These are phyloP conservation scores for Chrysogorgia sp. DNA, from an alignment of 92 coral and sea anemone species.

Conservation along the genomic window DNA sequence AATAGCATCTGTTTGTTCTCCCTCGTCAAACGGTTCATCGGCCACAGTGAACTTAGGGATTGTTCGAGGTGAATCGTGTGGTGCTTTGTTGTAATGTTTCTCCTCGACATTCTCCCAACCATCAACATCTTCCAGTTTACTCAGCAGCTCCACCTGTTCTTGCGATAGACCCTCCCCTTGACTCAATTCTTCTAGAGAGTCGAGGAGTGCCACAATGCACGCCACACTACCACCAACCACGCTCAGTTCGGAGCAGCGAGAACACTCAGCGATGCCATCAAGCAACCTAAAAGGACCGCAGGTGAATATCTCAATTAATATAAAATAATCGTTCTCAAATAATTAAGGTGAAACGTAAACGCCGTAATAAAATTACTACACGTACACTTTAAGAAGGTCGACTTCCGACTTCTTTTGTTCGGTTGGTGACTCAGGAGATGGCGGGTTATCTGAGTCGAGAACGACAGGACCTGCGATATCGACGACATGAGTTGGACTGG, in stretches of 20 bases:
- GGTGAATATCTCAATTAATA: too few species aligned
- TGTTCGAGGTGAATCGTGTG: constrained; percentile 78
- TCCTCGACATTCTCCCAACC: constrained; percentile 84
- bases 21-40: constrained; percentile 71
- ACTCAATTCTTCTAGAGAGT: constrained; percentile 92
- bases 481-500: constrained; percentile 87
- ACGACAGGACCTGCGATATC: constrained; percentile 96
- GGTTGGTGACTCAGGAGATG: constrained; percentile 98
- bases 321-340: too few species aligned
- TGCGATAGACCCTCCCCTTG: constrained; percentile 94
- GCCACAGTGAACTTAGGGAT: constrained; percentile 76
- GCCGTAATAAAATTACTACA: background rate
- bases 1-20: constrained; percentile 49
- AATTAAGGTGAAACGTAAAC: too few species aligned
- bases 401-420: constrained; percentile 95
- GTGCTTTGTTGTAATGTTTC: constrained; percentile 25
- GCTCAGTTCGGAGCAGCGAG: constrained; percentile 86
- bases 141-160: constrained; percentile 88
- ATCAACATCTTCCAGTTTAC: constrained; percentile 80
- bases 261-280: constrained; percentile 95
- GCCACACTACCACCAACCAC: constrained; percentile 99
- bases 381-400: constrained; percentile 92
- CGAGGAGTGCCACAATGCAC: constrained; percentile 94
- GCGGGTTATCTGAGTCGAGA: constrained; percentile 88
- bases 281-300: constrained; percentile 61